These are phyloP conservation scores for Hyles lineata DNA, from an alignment of 2,888 invertebrate genomes.

Conservation along the genomic window DNA sequence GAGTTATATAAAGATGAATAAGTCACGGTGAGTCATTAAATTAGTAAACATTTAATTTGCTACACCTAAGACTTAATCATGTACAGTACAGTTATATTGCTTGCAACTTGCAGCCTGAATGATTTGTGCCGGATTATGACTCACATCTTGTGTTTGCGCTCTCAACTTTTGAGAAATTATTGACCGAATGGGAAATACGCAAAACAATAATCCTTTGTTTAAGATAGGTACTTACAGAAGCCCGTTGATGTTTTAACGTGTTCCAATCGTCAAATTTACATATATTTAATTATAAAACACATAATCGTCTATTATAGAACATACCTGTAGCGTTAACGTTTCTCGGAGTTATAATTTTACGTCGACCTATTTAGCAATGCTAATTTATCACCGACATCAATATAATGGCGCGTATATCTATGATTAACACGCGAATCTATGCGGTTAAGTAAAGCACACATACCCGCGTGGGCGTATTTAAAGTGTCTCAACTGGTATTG, in stretches of 20 bases:
- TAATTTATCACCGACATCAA: constrained; percentile 38
- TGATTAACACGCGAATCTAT: constrained; percentile 32
- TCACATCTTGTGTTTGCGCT: constrained; percentile 48
- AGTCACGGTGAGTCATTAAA: constrained; percentile 55
- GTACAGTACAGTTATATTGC: constrained; percentile 51
- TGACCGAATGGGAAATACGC: constrained; percentile 42
- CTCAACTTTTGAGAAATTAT: constrained; percentile 53
- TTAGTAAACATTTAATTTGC: constrained; percentile 63
- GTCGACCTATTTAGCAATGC: constrained; percentile 34
- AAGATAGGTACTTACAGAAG: constrained; percentile 19
- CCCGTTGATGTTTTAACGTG: not conserved
- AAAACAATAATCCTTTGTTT: constrained; percentile 43
- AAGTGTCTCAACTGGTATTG: constrained; percentile 49
- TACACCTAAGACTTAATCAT: constrained; percentile 56
- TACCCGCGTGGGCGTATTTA: constrained; percentile 52
- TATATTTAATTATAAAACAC: not conserved
- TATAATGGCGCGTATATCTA: constrained; percentile 34
- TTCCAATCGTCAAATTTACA: not conserved
- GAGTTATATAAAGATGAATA: constrained; percentile 49
- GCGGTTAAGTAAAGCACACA: constrained; percentile 31
- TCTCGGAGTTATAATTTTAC: constrained; percentile 23
- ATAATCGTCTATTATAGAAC: not conserved
- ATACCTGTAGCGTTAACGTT: constrained; percentile 11
- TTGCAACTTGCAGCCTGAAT: constrained; percentile 45
- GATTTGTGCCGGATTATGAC: constrained; percentile 56